A percentile compares a stretch with the other conserved stretches of the same genome.
phyloP scores from a whole-genome alignment of 92 coral and sea anemone genomes.

The Metridium senile region DNA sequence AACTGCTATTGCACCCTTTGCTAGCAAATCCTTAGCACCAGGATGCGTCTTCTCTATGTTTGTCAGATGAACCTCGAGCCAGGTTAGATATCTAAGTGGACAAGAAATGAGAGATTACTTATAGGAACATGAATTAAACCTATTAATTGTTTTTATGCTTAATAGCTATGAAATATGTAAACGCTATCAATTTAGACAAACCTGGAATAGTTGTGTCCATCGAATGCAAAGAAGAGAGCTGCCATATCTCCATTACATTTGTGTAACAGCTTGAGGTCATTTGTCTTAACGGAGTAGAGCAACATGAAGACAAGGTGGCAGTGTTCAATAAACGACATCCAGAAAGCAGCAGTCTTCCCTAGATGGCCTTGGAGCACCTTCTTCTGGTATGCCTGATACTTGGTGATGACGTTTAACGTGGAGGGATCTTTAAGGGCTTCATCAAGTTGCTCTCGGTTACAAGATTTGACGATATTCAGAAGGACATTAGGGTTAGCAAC shows the following conservation, averaged over 20 bases:
- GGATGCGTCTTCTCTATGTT: no score
- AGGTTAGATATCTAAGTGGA: no score
- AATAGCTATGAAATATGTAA: no score
- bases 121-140: no score
- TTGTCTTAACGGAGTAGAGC: slow-evolving; percentile 45
- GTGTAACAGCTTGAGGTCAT: slow-evolving; percentile 50
- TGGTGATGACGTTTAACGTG: no score
- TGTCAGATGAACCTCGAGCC: no score
- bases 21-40: no score
- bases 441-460: slow-evolving; percentile 29
- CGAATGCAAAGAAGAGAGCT: slow-evolving; percentile 44
- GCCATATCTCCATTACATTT: slow-evolving; percentile 57
- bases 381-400: no score
- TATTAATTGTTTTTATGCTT: no score
- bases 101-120: no score
- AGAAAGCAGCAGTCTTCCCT: slow-evolving; percentile 60
- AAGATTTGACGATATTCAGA: not conserved
- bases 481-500: slow-evolving; percentile 24
- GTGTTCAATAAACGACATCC: no score
- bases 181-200: no score
- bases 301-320: slow-evolving; percentile 30
- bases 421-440: slow-evolving; percentile 3
- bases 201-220: slow-evolving; percentile 56
- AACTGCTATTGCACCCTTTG: slow-evolving; percentile 60
- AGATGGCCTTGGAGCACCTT: slow-evolving; percentile 52